These are phyloP conservation scores for Larimichthys crocea DNA, from an alignment of 2,113 vertebrate genomes.

Conservation along the genomic window DNA sequence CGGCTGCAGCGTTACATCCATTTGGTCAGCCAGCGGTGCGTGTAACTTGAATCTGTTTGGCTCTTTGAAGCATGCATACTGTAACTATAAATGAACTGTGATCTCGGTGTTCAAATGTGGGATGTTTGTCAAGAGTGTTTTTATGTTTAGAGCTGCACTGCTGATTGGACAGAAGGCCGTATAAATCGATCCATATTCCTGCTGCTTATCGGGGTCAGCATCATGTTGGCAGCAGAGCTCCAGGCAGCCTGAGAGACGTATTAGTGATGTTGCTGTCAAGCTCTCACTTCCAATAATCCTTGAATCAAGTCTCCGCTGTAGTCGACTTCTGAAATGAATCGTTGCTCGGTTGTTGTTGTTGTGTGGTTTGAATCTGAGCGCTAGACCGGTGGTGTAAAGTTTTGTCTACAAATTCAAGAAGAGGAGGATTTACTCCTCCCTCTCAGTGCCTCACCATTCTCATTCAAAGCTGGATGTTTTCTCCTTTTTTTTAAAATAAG, in stretches of 20 bases:
- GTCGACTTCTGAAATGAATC: not conserved
- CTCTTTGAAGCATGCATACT: not conserved
- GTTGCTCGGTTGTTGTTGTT: not conserved
- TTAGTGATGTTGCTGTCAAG: not conserved
- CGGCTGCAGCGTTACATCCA: not conserved
- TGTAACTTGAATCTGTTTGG: constrained; percentile 2
- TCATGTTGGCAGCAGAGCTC: constrained; percentile 20
- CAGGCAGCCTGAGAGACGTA: constrained; percentile 1
- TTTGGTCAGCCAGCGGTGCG: not conserved
- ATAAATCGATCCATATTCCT: not conserved
- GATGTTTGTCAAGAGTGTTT: too few species aligned
- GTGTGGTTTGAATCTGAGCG: constrained; percentile 4
- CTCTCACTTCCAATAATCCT: not conserved
- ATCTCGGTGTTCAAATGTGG: too few species aligned
- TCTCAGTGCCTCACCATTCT: not conserved
- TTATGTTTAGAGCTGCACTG: not conserved
- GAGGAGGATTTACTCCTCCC: not conserved
- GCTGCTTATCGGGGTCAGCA: constrained; percentile 27
- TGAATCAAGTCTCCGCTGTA: not conserved
- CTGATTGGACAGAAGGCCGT: not conserved
- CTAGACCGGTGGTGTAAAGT: not conserved
- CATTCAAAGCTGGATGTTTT: not conserved
- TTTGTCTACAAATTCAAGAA: not conserved
- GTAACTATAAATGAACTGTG: not conserved
- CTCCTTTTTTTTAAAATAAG: not conserved